Evolutionary conservation across 2,797 vertebrate genomes (phyloP).

Genomic region (Aselliscus stoliczkanus): DNA sequence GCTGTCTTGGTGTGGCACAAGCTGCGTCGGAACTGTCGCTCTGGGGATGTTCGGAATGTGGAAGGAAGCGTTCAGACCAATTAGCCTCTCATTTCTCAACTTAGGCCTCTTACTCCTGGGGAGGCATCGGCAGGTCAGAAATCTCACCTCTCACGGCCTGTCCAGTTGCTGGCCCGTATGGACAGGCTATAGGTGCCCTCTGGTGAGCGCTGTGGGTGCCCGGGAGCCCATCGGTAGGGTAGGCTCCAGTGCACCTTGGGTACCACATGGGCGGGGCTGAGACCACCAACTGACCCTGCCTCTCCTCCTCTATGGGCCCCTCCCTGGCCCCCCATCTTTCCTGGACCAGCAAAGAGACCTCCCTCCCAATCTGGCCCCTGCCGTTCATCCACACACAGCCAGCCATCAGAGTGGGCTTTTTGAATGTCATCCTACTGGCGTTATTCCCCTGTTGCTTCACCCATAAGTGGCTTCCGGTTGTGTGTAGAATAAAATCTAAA

Average conservation of each 20-base stretch:
- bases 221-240: neutral
- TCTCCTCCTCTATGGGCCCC: neutral
- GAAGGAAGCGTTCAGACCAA: neutral
- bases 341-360: neutral
- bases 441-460: neutral
- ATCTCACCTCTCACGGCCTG: neutral
- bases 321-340: neutral
- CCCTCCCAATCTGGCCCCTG: neutral
- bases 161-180: neutral
- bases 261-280: neutral
- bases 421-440: neutral
- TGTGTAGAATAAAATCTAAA: slow-evolving; percentile 39
- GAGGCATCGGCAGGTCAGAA: neutral
- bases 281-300: fast-evolving
- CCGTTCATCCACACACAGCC: fast-evolving
- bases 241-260: neutral
- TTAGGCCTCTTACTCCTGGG: neutral
- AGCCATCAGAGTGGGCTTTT: neutral
- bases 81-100: slow-evolving; percentile 13
- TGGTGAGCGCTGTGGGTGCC: neutral
- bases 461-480: neutral
- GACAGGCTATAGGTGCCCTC: neutral
- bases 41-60: neutral
- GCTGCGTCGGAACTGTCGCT: slow-evolving; percentile 30
- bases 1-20: neutral